Evolutionary conservation across 2,888 invertebrate species (phyloP).

Genomic region (Synanthedon vespiformis): DNA sequence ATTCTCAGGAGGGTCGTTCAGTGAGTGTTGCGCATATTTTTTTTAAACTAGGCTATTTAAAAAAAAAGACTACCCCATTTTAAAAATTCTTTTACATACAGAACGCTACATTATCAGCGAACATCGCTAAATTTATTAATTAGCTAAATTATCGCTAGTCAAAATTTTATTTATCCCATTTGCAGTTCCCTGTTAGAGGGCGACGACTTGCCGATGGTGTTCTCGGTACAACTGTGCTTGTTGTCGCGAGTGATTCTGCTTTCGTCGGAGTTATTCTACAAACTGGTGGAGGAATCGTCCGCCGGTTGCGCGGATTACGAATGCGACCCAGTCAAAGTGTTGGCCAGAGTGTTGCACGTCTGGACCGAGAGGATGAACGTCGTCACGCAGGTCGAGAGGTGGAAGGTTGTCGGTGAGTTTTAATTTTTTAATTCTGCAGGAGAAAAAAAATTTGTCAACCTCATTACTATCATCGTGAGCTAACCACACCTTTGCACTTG

Average conservation of each 20-base stretch:
- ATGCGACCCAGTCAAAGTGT: constrained; percentile 73
- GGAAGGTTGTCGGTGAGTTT: constrained; percentile 81
- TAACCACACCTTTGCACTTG: no score
- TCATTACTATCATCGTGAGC: no score
- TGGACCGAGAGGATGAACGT: constrained; percentile 86
- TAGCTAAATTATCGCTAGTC: no score
- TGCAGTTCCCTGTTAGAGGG: constrained; percentile 75
- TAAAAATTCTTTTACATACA: not conserved
- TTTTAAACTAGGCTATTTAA: not conserved
- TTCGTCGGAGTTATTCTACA: constrained; percentile 75
- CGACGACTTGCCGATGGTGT: constrained; percentile 78
- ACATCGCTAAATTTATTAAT: no score
- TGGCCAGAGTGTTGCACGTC: constrained; percentile 78
- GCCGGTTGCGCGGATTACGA: constrained; percentile 46
- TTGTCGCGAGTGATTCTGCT: constrained; percentile 82
- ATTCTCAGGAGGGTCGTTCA: constrained; percentile 49
- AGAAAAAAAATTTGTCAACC: no score
- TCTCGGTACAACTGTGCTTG: constrained; percentile 83
- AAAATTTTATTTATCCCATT: constrained; percentile 1
- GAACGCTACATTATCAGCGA: no score
- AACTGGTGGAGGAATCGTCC: constrained; percentile 62
- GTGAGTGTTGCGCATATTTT: constrained; percentile 28
- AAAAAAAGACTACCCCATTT: no score
- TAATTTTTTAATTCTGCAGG: no score
- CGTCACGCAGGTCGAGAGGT: constrained; percentile 82